Base-by-base conservation (phyloP, 2,113 vertebrate species). In the Telmatochromis sp. region DNA sequence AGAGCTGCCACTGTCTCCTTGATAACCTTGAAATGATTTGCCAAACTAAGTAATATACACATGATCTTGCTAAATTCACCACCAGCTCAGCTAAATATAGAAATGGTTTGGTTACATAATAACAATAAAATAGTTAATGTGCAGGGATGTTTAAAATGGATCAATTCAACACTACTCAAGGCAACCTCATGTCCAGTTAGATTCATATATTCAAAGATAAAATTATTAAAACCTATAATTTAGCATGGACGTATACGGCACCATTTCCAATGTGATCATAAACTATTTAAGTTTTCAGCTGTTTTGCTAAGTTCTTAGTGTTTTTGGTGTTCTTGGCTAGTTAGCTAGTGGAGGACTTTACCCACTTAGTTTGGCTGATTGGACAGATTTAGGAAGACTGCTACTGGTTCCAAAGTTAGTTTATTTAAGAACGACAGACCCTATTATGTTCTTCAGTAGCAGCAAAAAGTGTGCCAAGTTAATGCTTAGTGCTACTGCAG, bases 1-100 rank as follows among this genome's bases (percentile, higher is more conserved):
- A 93, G 83, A 14, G 86, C 88, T 85, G 84, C 54, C 80, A 85
- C 85, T 57, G 63, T 89, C 82, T 89, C 82, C 86, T 88, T 89
- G 80, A 93, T 93, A 90, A 91, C 90, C 89, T 91, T 92, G 84
- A 90, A 87, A 88, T 85, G 14, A 92, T 86, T 78, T 85, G 80
- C 53, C 4, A 42, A 80, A 80, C 75, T 80, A 58, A 63, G 90
- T 37, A 82, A 70, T 78, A 79, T 37, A 53, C 42, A 83, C 68
- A 60, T 75, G 82, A 83, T 47, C 42, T 47, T 7, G 15, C 75
- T 85, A 79, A 60, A 85, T 47, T 83, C 49, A 26, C 1, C 21
- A 23, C n/a, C 4, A 14, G 60, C 51, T 85, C 2, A 14, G 70
- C 60, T 33, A 70, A 23, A 80, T 83, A 55, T 14, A 42, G 54